Base-by-base conservation (phyloP, 2,113 vertebrate species). In the Martes martes region DNA sequence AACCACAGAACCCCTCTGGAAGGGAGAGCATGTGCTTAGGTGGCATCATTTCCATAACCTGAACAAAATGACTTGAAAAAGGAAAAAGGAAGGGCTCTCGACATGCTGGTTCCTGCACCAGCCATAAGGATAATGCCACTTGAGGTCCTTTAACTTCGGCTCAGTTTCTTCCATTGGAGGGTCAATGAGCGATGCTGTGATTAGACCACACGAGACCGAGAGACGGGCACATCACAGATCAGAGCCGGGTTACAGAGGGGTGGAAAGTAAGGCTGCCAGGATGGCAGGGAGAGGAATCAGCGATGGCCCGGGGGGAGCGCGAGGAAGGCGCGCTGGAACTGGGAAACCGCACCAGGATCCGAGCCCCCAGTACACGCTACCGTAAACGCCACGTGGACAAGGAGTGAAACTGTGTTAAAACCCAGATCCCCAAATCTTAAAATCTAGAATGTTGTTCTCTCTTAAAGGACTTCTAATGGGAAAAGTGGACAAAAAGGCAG, bases 221-320 rank as follows among this genome's bases (percentile, higher is more conserved):
- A 79, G 28, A 11, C 3, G 6, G 8, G 6, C 42, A 36, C 11
- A 14, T 45, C 52, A 71, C 26, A 67, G 39, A 18, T 33, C 36
- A 55, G 45, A 50, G 67, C 31, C 4, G 3, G 39, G 23, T 28
- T 13, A 76, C 0, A 7, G 36, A 65, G 21, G 42, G 11, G 36
- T 9, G 31, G 3, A 26, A 71, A 61, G 33, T 4, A 14, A 47
- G 57, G 28, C 6, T 4, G 14, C 28, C 1, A 0, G 52, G 50
- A 15, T 11, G 26, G 15, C 9, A 11, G 0, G 8, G 63, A 47
- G 57, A 61, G 31, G 33, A 28, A 28, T 6, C 28, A 6, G 28
- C 11, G 10, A 47, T 0, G 0, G 8, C 69, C 42, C n/a, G 13
- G 28, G 7, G 0, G 6, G 21, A 21, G 8, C 15, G 5, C 23